Percentiles rank a stretch among this genome's conserved stretches.
These are phyloP conservation scores for Acrocephalus arundinaceus DNA, from an alignment of 2,113 vertebrate genomes.

Conservation along the genomic window DNA sequence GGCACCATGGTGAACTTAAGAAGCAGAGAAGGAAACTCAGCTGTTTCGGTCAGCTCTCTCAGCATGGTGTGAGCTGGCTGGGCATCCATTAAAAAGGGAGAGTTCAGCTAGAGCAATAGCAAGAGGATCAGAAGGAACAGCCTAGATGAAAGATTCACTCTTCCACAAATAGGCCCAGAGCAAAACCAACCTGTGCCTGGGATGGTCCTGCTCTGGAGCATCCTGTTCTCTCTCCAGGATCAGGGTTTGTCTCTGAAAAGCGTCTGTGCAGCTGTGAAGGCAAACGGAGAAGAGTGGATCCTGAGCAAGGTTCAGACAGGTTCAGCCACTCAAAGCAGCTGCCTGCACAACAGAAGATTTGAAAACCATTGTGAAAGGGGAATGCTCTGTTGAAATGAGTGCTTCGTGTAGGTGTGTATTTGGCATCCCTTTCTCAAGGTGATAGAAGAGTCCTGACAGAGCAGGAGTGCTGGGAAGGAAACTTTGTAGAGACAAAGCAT, in stretches of 20 bases:
- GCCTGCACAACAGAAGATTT: neutral
- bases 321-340: neutral
- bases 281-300: neutral
- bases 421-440: neutral
- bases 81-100: neutral
- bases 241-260: neutral
- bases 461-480: neutral
- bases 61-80: neutral
- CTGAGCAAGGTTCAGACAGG: neutral
- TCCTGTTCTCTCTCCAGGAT: neutral
- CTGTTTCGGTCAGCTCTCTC: neutral
- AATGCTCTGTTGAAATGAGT: neutral
- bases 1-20: neutral
- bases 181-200: neutral
- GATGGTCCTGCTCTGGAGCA: neutral
- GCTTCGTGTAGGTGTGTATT: neutral
- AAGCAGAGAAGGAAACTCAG: neutral
- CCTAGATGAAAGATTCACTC: neutral
- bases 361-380: neutral
- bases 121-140: neutral
- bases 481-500: fast-evolving
- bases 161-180: neutral
- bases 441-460: neutral
- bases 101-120: neutral
- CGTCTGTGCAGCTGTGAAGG: neutral